Evolutionary conservation across 1,140 invertebrate species (phyloP), one percentile per base, ranked within the genome.

Genomic region (Agrilus planipennis): DNA sequence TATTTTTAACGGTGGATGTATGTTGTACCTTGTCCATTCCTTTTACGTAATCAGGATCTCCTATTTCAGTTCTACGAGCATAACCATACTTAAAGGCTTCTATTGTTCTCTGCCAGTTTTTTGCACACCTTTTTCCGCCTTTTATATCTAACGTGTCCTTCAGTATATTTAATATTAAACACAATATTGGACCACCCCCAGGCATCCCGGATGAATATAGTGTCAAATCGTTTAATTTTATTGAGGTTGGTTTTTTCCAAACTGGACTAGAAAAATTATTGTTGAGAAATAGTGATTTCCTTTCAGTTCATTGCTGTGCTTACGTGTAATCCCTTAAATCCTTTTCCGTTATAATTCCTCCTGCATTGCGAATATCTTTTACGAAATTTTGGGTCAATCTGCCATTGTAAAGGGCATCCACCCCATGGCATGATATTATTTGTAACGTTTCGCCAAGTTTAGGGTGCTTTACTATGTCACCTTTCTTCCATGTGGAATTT

Each of bases 41-140:
- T 7, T 25, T 15, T 15, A 64, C 58, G 53, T 67, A 84, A 34
- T 68, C 58, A 9, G 78, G 73, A 71, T 99, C 94, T 0, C 84
- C 93, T 21, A 98, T 64, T 42, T 81, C 70, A 2, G 85, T 88
- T 42, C 93, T 68, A 50, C 74, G 76, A 0, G 87, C 91, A 61
- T 91, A 98, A 10, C 80, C 89, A 72, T 86, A 94, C 63, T 98
- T 98, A 55, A 94, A 91, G 1, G 85, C 76, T 65, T 98, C 90
- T 2, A 86, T 65, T 19, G 96, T 73, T 20, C 85, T 73, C 46
- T 94, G 90, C 69, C 74, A 79, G 45, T 63, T 60, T 14, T 56
- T 54, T 4, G 61, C 43, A 1, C 55, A 35, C 20, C 65, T 60
- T 0, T 49, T 51, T 2, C 57, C 44, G 15, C 57, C 46, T 5